These are phyloP conservation scores for Aelia acuminata DNA, from an alignment of 2,888 invertebrate species.

Conservation along the genomic window DNA sequence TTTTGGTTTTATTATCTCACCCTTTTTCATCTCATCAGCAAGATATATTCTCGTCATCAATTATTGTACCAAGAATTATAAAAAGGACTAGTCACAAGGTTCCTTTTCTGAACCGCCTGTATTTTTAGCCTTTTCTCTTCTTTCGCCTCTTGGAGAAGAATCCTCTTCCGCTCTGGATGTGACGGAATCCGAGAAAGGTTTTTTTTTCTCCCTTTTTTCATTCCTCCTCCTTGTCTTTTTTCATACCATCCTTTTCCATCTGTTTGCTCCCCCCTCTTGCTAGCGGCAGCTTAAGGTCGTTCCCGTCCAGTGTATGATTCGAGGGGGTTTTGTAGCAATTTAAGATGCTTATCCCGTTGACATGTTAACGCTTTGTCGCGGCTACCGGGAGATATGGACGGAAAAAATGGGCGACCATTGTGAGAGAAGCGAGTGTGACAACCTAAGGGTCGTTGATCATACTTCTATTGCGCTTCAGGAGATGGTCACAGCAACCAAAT, in stretches of 20 bases:
- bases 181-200: conserved; percentile 59
- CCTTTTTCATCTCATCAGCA: too few relatives aligned
- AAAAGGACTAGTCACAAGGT: background rate
- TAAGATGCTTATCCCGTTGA: conserved; percentile 39
- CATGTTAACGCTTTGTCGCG: conserved; percentile 45
- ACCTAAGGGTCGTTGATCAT: conserved; percentile 35
- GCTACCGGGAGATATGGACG: conserved; percentile 47
- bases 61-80: background rate
- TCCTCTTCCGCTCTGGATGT: conserved; percentile 49
- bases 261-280: conserved; percentile 28
- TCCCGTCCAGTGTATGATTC: conserved; percentile 32
- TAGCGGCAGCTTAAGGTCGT: conserved; percentile 24
- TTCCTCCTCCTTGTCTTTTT: background rate
- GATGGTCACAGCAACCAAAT: conserved; percentile 17
- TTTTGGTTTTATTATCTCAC: too few relatives aligned
- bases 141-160: background rate
- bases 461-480: background rate
- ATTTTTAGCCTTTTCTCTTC: conserved; percentile 35
- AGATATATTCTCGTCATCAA: background rate
- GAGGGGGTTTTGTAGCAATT: conserved; percentile 36
- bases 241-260: conserved; percentile 20
- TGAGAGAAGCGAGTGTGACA: conserved; percentile 35
- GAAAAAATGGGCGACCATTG: conserved; percentile 34
- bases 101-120: background rate
- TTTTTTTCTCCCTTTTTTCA: conserved; percentile 27